Base-by-base conservation (phyloP, 2,888 invertebrate genomes). In the Esperia sulphurella region DNA sequence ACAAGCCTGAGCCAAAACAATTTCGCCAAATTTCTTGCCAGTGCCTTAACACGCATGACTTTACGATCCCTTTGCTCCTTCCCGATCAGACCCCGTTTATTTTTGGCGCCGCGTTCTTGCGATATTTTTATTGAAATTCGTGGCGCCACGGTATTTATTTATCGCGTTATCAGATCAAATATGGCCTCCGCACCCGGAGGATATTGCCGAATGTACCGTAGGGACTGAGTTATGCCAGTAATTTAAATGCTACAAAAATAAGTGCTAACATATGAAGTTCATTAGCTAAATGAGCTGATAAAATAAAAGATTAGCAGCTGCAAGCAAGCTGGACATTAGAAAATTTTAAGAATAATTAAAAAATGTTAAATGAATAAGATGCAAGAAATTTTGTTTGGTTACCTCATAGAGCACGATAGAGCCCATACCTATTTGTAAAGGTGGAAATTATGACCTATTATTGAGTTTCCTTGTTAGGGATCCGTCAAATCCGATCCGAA, bases 1-100 rank as follows among this genome's bases (percentile, higher is more conserved):
- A 68, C 73, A 77, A 69, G 69, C 65, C 65, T 67, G 71, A 76
- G 79, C 89, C 89, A 88, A 88, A 87, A 86, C 87, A 87, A 88
- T 89, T 89, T 83, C 75, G 73, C 80, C 83, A 80, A 87, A 85
- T 80, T 82, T 81, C 86, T 81, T 83, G 81, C 80, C 78, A 82
- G 75, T 68, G 69, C 76, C 81, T 75, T 75, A 79, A 77, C 80
- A 85, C 82, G 83, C 84, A 81, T 80, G 79, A 76, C 73, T 87
- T 86, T 87, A 86, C 79, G 82, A 83, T 71, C 82, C 67, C 74
- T 70, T 65, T 71, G 69, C 59, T 72, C 61, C 68, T 65, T 63
- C 56, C 55, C 59, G 58, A 64, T 65, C 62, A 64, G 61, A 61
- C 61, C 69, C 75, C 75, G 72, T 80, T 80, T 80, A 79, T 82